Percentiles rank a stretch among this genome's conserved stretches.
Conservation (phyloP, 23 tunicate species). For the Ascidia mentula region DNA sequence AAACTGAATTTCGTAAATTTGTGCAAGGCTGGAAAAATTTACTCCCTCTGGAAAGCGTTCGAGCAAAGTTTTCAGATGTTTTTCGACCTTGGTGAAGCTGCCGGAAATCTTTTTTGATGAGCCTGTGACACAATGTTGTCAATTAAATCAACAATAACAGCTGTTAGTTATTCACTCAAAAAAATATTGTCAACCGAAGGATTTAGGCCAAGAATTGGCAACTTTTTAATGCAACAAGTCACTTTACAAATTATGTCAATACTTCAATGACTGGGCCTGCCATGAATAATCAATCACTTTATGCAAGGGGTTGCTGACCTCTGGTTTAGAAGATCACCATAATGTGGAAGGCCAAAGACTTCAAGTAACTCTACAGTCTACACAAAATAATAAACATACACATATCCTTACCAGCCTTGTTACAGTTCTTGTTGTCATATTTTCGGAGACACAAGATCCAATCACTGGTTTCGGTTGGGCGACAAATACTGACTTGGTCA, state of each 20-base stretch:
- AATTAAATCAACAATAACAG: background rate
- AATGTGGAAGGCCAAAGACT: no score
- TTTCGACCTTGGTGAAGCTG: background rate
- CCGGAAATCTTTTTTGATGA: background rate
- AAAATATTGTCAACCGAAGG: no score
- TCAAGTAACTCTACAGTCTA: no score
- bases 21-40: conserved; percentile 27
- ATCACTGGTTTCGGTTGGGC: conserved; percentile 56
- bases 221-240: no score
- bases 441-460: conserved; percentile 53
- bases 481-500: conserved; percentile 48
- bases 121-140: background rate
- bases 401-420: background rate
- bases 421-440: background rate
- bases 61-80: conserved; percentile 31
- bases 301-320: no score
- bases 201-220: no score
- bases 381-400: no score
- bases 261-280: no score
- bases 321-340: no score
- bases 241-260: no score
- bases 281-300: no score
- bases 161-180: no score
- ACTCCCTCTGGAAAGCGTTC: conserved; percentile 47
- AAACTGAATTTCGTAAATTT: conserved; percentile 54